Evolutionary conservation across 2,888 invertebrate genomes (phyloP), one percentile per base, ranked within the genome.

Genomic region (Zaprionus bogoriensis): DNA sequence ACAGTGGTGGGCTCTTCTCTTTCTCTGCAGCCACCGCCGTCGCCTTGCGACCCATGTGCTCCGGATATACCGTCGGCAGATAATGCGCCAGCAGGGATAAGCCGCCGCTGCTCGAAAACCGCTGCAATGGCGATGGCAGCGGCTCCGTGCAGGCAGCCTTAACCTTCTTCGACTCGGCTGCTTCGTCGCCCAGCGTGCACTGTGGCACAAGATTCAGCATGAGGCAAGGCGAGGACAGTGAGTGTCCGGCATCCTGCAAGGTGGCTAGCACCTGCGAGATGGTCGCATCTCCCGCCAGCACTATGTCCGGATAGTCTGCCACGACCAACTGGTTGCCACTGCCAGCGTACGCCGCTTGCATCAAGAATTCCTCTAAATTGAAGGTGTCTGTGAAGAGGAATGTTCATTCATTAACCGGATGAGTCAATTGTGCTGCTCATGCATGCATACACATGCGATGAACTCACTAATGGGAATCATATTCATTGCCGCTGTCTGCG

Each of bases 91-190:
- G 92, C 61, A 98, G 92, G 10, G 97, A 97, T 58, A 98, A 92
- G 1, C 98, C 98, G 58, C 98, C 98, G 74, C 95, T 94, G 67
- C 94, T 94, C 50, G 97, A 97, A 92, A 98, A 98, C 77, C 96
- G 95, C 86, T 97, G 96, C 81, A 98, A 92, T 51, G 96, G 94
- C 2, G 91, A 89, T 5, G 90, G 89, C 23, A 91, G 69, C 0
- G 91, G 90, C 62, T 91, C 90, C 20, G 88, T 86, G 47, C 89
- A 89, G 12, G 78, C 86, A 12, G 90, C 89, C 71, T 90, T 89
- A 1, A 84, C 67, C 59, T 77, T 73, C n/a, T 67, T 73, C 0
- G 58, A 50, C 7, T 74, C 78, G 19, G 51, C 17, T 20, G 36
- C 28, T 10, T 79, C 71, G 22, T 80, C 84, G 1, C 55, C 12